These are phyloP conservation scores for Anser cygnoides DNA, from an alignment of 2,113 vertebrate species.

Conservation along the genomic window DNA sequence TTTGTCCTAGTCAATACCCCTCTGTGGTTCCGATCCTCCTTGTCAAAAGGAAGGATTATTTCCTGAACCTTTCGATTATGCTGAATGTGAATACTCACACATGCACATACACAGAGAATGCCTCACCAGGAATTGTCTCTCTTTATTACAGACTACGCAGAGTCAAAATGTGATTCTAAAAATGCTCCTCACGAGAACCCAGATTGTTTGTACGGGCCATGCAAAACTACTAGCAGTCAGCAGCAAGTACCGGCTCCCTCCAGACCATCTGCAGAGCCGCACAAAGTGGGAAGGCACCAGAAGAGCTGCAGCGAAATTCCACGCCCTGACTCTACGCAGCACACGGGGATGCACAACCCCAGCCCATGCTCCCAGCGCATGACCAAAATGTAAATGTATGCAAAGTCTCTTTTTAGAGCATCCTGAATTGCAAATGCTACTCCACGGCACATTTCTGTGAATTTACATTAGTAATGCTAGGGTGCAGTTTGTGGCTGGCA, in stretches of 20 bases:
- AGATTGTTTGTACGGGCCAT: rapidly evolving
- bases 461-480: rapidly evolving
- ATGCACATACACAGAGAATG: neutral
- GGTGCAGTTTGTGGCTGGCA: neutral
- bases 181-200: neutral
- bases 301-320: neutral
- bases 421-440: neutral
- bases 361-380: rapidly evolving
- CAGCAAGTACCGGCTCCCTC: neutral
- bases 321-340: rapidly evolving
- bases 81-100: rapidly evolving
- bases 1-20: neutral
- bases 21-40: neutral
- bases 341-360: neutral
- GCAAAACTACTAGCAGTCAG: rapidly evolving
- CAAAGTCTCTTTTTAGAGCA: neutral
- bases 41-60: neutral
- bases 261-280: neutral
- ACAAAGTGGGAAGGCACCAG: rapidly evolving
- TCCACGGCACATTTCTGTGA: neutral
- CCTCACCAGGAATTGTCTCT: neutral
- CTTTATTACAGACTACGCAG: neutral
- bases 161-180: neutral
- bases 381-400: neutral
- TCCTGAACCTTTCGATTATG: neutral